These are phyloP conservation scores for Tangara arthus DNA, from an alignment of 2,797 vertebrate genomes.

Conservation along the genomic window DNA sequence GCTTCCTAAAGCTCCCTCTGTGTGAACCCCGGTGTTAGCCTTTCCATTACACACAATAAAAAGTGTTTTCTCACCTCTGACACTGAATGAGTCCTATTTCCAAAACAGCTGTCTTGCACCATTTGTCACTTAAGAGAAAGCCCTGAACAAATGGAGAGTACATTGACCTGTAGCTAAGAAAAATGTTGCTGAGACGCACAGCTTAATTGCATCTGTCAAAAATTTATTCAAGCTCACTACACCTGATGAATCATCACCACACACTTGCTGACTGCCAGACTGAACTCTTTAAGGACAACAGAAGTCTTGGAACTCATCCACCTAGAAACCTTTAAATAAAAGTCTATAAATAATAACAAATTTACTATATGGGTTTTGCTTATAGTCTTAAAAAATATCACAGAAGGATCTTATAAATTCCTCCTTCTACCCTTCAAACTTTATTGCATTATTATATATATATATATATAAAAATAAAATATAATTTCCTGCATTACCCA, in stretches of 20 bases:
- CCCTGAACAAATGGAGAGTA: conserved; percentile 20
- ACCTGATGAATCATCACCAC: conserved; percentile 46
- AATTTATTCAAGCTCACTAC: not conserved
- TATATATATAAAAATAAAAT: not conserved
- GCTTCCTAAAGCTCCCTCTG: not conserved
- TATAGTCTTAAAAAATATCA: not conserved
- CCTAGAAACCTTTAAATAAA: not conserved
- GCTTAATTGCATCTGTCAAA: conserved; percentile 59
- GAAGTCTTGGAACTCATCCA: conserved; percentile 13
- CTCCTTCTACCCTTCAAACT: not conserved
- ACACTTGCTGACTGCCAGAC: not conserved
- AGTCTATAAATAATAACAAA: not conserved
- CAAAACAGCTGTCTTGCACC: conserved; percentile 6
- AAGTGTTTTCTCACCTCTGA: conserved; percentile 41
- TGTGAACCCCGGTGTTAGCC: not conserved
- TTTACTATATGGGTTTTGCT: not conserved
- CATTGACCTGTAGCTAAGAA: conserved; percentile 47
- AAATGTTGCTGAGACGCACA: conserved; percentile 24
- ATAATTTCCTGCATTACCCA: not conserved
- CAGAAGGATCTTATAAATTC: not conserved
- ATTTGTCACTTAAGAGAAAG: conserved; percentile 38
- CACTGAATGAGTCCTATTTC: not conserved
- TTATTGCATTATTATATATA: no score
- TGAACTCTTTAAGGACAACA: not conserved
- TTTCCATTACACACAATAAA: not conserved